phyloP scores from a whole-genome alignment of 2,113 vertebrate genomes.

The Nesoenas mayeri region DNA sequence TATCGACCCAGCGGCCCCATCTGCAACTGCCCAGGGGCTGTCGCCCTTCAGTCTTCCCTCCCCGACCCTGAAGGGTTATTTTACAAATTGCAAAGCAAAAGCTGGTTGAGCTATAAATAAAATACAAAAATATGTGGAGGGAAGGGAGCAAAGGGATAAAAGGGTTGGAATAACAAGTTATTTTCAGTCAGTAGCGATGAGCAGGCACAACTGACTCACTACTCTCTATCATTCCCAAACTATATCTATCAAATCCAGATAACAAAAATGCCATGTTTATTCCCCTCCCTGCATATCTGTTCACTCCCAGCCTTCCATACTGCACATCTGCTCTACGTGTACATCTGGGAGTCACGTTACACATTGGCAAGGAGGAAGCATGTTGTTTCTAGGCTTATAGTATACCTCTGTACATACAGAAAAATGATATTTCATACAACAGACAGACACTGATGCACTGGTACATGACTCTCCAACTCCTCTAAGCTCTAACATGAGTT shows the following conservation, averaged over 20 bases:
- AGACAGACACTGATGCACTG: neutral
- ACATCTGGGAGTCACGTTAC: neutral
- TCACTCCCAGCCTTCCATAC: neutral
- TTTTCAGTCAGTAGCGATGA: slow-evolving; percentile 52
- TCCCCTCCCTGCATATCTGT: neutral
- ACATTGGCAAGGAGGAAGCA: neutral
- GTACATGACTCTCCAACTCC: neutral
- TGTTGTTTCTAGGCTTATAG: neutral
- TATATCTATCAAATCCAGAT: slow-evolving; percentile 22
- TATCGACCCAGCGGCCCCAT: neutral
- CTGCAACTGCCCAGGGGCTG: neutral
- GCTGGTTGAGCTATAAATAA: slow-evolving; percentile 32
- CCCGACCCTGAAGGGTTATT: neutral
- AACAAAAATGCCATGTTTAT: slow-evolving; percentile 16
- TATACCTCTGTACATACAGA: neutral
- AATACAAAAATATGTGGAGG: slow-evolving; percentile 28
- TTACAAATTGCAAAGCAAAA: slow-evolving; percentile 8
- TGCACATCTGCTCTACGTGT: neutral
- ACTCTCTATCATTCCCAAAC: slow-evolving; percentile 33
- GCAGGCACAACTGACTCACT: slow-evolving; percentile 54
- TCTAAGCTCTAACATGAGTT: neutral
- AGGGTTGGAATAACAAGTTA: slow-evolving; percentile 62
- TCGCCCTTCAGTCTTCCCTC: neutral
- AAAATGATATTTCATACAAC: neutral
- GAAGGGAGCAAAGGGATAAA: slow-evolving; percentile 29